Evolutionary conservation across 2,113 vertebrate species (phyloP).

Genomic region (Leucoraja erinaceus): DNA sequence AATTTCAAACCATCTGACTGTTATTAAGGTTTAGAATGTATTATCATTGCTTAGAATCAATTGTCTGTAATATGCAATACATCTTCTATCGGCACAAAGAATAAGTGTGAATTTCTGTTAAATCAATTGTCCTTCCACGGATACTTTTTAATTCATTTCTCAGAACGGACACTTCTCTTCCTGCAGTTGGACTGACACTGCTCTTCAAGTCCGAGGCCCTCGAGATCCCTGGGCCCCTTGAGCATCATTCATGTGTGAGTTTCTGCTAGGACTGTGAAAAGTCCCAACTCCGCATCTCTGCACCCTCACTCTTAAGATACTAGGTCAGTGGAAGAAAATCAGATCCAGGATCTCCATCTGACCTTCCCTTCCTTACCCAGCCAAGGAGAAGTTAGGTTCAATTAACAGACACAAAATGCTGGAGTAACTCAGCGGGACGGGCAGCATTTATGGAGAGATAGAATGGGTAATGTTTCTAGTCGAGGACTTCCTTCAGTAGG

Average conservation of each 20-base stretch:
- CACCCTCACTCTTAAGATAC: not conserved
- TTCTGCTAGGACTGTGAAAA: not conserved
- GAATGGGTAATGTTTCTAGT: too few relatives aligned
- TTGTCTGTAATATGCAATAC: not conserved
- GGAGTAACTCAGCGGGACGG: too few relatives aligned
- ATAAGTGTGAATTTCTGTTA: not conserved
- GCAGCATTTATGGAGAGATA: too few relatives aligned
- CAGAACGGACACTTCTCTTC: not conserved
- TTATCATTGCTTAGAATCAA: not conserved
- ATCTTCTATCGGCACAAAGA: not conserved
- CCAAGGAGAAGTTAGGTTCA: not conserved
- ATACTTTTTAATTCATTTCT: not conserved
- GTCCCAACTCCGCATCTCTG: not conserved
- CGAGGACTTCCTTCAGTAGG: too few relatives aligned
- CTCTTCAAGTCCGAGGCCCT: not conserved
- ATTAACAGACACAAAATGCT: too few relatives aligned
- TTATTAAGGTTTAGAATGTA: not conserved
- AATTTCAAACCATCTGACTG: not conserved
- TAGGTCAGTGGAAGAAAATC: not conserved
- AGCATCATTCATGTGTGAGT: not conserved
- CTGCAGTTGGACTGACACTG: not conserved
- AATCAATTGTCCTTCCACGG: not conserved
- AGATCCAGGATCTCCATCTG: not conserved
- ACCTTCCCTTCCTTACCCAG: not conserved
- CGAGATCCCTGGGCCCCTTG: not conserved